Evolutionary conservation across 35 echinoderm and acorn worm species (phyloP).

Genomic region (Diadema setosum): DNA sequence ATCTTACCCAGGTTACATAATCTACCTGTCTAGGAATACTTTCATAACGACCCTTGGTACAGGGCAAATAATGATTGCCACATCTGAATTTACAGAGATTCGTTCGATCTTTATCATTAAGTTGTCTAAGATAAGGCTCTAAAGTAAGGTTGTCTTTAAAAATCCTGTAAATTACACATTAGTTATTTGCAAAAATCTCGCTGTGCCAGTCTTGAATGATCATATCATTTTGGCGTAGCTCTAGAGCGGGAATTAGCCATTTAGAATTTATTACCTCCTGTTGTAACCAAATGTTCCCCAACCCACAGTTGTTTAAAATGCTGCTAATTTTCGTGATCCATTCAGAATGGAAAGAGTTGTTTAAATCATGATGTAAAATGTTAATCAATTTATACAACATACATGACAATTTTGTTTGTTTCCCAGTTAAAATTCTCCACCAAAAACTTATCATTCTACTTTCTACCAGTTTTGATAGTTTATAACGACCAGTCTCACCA

Average conservation of each 20-base stretch:
- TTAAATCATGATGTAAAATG: neutral
- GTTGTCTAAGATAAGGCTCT: too few relatives aligned
- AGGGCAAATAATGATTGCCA: too few relatives aligned
- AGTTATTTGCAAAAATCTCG: neutral
- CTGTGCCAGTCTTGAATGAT: neutral
- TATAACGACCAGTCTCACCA: neutral
- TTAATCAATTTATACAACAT: constrained; percentile 4
- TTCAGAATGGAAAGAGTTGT: neutral
- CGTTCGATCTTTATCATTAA: too few relatives aligned
- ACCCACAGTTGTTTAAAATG: neutral
- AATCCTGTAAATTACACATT: neutral
- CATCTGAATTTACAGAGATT: too few relatives aligned
- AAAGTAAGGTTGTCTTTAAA: too few relatives aligned
- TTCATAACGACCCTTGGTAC: too few relatives aligned
- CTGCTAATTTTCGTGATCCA: constrained; percentile 15
- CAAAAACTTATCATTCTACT: neutral
- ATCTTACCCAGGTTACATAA: too few relatives aligned
- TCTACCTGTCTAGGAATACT: too few relatives aligned
- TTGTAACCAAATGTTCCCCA: neutral
- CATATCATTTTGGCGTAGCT: neutral
- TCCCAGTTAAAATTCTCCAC: neutral
- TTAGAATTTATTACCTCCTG: neutral
- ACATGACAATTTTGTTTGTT: constrained; percentile 5
- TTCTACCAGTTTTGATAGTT: neutral
- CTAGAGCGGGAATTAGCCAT: neutral